These are phyloP conservation scores for Hippocampus abdominalis DNA, from an alignment of 2,113 vertebrate genomes.

Conservation along the genomic window DNA sequence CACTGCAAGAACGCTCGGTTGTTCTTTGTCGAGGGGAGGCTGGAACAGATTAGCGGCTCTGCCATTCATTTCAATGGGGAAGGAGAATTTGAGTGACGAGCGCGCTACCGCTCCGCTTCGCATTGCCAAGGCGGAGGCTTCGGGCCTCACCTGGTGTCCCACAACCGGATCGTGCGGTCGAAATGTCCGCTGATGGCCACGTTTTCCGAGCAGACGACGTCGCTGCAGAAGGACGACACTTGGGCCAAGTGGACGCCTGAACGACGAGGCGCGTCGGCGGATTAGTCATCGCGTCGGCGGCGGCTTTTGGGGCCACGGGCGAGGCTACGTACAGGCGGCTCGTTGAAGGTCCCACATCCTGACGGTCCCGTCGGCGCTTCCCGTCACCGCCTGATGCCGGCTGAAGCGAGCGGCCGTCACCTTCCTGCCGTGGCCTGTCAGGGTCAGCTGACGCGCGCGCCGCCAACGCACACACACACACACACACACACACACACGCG, in stretches of 20 bases:
- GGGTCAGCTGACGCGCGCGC: conserved; percentile 70
- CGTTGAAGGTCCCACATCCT: conserved; percentile 83
- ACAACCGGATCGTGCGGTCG: conserved; percentile 82
- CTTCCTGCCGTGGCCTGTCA: conserved; percentile 87
- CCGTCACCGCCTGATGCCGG: conserved; percentile 78
- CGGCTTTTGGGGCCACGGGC: too few species aligned
- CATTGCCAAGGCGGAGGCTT: too few species aligned
- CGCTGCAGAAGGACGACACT: conserved; percentile 80
- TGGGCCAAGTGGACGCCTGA: conserved; percentile 76
- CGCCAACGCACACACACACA: too few species aligned
- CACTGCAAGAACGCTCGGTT: too few species aligned
- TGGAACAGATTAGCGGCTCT: too few species aligned
- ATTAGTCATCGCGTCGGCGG: background rate
- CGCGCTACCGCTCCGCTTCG: too few species aligned
- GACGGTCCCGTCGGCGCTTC: conserved; percentile 81
- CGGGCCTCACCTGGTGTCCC: conserved; percentile 80
- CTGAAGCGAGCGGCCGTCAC: conserved; percentile 84
- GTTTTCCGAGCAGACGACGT: conserved; percentile 80
- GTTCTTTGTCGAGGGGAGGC: too few species aligned
- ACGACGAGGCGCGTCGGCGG: background rate
- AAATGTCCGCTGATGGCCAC: conserved; percentile 82
- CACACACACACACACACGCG: background rate
- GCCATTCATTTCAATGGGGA: too few species aligned
- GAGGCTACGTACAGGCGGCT: conserved; percentile 75
- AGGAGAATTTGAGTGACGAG: too few species aligned